These are phyloP conservation scores for Thalassaphorura encarpata DNA, from an alignment of 1,140 invertebrate species.

Conservation along the genomic window DNA sequence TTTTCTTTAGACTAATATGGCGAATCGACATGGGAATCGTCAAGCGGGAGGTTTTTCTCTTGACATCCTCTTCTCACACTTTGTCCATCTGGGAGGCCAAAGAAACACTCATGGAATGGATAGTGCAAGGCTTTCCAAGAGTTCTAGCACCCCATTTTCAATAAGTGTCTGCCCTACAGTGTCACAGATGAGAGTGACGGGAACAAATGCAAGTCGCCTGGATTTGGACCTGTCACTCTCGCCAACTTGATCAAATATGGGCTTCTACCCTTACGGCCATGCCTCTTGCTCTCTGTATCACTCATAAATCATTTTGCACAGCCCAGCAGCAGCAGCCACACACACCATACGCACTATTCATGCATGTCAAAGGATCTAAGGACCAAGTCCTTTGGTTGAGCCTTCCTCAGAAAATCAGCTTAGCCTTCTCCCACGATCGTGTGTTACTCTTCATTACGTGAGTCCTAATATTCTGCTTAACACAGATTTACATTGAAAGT, in stretches of 20 bases:
- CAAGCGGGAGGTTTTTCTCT: background rate
- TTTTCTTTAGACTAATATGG: too few relatives aligned
- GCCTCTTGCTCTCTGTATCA: background rate
- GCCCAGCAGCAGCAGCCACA: background rate
- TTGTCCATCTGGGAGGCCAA: background rate
- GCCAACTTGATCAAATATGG: background rate
- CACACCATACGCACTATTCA: too few relatives aligned
- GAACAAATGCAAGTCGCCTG: background rate
- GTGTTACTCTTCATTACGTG: background rate
- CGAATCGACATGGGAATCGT: background rate
- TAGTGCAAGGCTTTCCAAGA: too few relatives aligned
- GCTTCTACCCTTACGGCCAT: too few relatives aligned
- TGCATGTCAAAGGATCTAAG: too few relatives aligned
- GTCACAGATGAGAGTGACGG: background rate
- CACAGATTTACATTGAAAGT: background rate
- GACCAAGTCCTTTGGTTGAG: too few relatives aligned
- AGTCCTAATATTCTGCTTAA: too few relatives aligned
- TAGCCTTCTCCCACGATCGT: background rate
- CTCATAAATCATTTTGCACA: background rate
- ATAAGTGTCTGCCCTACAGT: background rate
- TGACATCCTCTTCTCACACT: background rate
- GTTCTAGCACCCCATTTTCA: too few relatives aligned
- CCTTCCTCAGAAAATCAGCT: background rate
- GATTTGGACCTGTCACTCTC: background rate
- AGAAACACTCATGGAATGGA: too few relatives aligned